phyloP scores from a whole-genome alignment of 2,113 vertebrate species.

The Tychaedon coryphoeus region DNA sequence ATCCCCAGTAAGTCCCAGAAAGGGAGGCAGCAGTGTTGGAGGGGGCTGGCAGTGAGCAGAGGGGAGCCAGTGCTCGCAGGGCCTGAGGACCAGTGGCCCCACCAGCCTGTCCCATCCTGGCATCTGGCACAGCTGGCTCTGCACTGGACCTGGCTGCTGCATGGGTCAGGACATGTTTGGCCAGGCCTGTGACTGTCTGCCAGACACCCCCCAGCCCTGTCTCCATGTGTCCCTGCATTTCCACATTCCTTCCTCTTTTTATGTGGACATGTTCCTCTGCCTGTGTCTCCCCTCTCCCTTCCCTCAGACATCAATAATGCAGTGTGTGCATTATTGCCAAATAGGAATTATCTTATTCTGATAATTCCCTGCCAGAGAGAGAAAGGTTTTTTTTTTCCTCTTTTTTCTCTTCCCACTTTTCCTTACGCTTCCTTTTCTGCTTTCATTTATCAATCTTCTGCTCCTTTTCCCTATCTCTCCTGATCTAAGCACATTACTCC shows the following conservation, averaged over 20 bases:
- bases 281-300: background rate
- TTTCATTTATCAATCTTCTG: background rate
- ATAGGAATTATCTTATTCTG: background rate
- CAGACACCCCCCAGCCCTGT: background rate
- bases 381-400: background rate
- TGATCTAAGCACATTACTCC: background rate
- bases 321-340: background rate
- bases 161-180: background rate
- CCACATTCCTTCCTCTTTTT: conserved; percentile 14
- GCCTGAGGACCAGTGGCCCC: background rate
- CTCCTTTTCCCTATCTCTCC: background rate
- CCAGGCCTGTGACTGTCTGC: background rate
- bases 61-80: fast-evolving
- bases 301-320: background rate
- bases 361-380: background rate
- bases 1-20: background rate
- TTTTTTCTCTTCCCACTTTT: background rate
- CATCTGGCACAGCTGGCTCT: background rate
- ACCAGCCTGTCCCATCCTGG: background rate
- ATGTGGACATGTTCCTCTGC: background rate
- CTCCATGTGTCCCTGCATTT: background rate
- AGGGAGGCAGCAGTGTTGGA: background rate
- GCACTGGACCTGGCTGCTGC: background rate
- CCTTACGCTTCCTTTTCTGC: background rate
- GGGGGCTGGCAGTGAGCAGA: background rate